Evolutionary conservation across 2,797 vertebrate genomes (phyloP).

Genomic region (Helostoma temminkii): DNA sequence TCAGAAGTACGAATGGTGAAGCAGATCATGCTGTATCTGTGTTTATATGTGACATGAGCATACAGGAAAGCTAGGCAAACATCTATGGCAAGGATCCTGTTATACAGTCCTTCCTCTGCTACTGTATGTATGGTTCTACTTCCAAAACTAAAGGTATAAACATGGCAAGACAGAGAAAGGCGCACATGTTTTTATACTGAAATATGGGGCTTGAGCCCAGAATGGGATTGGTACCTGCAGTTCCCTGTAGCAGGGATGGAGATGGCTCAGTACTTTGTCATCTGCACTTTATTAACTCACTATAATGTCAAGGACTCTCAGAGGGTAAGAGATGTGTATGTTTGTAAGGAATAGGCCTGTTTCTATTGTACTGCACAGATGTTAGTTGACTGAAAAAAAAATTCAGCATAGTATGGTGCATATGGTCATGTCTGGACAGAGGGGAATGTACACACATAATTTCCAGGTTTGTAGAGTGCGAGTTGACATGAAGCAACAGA

Average conservation of each 20-base stretch:
- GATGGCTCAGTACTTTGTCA: conserved; percentile 30
- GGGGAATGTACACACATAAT: conserved; percentile 2
- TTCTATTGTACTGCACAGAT: background rate
- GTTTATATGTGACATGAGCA: conserved; percentile 7
- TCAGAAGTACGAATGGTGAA: background rate
- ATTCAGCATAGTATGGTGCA: conserved; percentile 12
- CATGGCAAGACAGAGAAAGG: conserved; percentile 16
- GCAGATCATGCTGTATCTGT: conserved; percentile 10
- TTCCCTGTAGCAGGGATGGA: conserved; percentile 18
- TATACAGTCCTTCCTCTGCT: background rate
- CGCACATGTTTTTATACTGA: conserved; percentile 24
- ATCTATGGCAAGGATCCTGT: conserved; percentile 15
- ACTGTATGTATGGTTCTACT: conserved; percentile 15
- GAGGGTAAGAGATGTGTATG: conserved; percentile 2
- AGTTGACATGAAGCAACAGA: conserved; percentile 19
- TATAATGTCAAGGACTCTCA: conserved; percentile 23
- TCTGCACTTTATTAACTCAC: conserved; percentile 30
- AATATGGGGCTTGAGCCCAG: conserved; percentile 18
- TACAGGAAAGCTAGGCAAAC: conserved; percentile 15
- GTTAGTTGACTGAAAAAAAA: conserved; percentile 11
- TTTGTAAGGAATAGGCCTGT: background rate
- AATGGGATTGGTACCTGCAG: conserved; percentile 26
- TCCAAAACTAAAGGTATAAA: conserved; percentile 17
- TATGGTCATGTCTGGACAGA: conserved; percentile 18
- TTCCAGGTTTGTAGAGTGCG: conserved; percentile 6